phyloP scores from a whole-genome alignment of 2,888 invertebrate genomes.

The Theretra japonica region DNA sequence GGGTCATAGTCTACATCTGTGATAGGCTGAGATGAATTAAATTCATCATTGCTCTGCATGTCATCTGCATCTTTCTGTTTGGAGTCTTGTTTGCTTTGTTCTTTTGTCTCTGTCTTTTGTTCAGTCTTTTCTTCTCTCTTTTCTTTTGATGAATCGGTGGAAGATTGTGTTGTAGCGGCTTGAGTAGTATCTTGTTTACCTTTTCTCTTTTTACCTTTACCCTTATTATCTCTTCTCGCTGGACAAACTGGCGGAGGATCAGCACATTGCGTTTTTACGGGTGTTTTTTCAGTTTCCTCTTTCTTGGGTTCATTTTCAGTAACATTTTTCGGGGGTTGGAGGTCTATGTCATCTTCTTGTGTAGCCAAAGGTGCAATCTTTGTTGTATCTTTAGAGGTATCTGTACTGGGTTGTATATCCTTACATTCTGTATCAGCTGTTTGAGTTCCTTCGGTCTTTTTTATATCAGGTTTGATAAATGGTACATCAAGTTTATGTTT shows the following conservation, averaged over 20 bases:
- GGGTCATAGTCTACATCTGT: conserved; percentile 60
- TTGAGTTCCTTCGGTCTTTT: conserved; percentile 32
- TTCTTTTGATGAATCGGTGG: conserved; percentile 39
- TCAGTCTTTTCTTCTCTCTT: conserved; percentile 53
- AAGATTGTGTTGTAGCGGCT: conserved; percentile 34
- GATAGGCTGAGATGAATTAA: conserved; percentile 36
- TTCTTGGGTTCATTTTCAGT: conserved; percentile 30
- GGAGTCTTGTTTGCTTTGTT: conserved; percentile 65
- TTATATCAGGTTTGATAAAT: background rate
- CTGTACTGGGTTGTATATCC: background rate
- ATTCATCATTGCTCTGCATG: conserved; percentile 35
- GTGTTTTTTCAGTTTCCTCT: conserved; percentile 3
- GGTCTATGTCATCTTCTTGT: conserved; percentile 18
- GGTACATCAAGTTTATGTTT: background rate
- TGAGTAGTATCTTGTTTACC: conserved; percentile 58
- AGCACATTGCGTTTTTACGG: conserved; percentile 30
- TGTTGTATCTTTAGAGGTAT: conserved; percentile 21
- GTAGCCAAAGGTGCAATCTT: background rate
- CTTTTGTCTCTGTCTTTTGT: conserved; percentile 52
- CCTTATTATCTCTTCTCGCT: conserved; percentile 69
- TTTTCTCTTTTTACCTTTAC: conserved; percentile 74
- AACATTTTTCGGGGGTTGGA: background rate
- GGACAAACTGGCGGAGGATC: conserved; percentile 58
- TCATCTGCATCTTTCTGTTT: conserved; percentile 34
- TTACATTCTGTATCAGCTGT: conserved; percentile 30